Evolutionary conservation across 2,113 vertebrate genomes (phyloP).

Genomic region (Hippocampus mohnikei): DNA sequence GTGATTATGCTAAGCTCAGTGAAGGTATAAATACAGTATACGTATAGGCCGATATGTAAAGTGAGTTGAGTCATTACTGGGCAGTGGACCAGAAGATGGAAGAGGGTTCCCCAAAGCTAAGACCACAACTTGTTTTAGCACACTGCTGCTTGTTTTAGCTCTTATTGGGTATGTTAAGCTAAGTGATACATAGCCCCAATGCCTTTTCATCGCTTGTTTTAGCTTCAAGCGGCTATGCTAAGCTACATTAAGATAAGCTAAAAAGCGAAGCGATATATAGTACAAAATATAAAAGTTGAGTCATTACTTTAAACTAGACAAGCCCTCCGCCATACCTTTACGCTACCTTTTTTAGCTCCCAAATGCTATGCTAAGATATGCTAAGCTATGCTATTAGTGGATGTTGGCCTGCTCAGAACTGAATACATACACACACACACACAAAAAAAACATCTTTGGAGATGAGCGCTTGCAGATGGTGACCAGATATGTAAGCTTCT

Average conservation of each 20-base stretch:
- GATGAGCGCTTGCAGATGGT: conserved; percentile 70
- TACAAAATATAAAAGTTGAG: background rate
- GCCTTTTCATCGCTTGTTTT: background rate
- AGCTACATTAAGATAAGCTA: background rate
- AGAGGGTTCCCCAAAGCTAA: no score
- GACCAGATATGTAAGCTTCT: conserved; percentile 17
- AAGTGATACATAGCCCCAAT: background rate
- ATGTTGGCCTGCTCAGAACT: background rate
- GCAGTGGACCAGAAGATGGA: no score
- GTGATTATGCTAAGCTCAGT: no score
- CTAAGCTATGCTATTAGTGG: background rate
- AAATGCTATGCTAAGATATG: background rate
- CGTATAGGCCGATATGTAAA: no score
- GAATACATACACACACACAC: background rate
- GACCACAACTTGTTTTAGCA: no score
- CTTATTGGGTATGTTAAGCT: background rate
- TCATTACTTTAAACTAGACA: background rate
- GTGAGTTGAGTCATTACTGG: no score
- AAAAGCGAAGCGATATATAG: background rate
- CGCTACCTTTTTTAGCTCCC: background rate
- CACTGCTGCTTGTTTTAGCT: background rate
- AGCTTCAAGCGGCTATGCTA: background rate
- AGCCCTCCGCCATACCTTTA: background rate
- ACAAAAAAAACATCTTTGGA: conserved; percentile 12
- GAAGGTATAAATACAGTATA: no score